Percentiles rank a stretch among this genome's conserved stretches.
phyloP scores from a whole-genome alignment of 2,797 vertebrate genomes.

The Galaxias olidus region DNA sequence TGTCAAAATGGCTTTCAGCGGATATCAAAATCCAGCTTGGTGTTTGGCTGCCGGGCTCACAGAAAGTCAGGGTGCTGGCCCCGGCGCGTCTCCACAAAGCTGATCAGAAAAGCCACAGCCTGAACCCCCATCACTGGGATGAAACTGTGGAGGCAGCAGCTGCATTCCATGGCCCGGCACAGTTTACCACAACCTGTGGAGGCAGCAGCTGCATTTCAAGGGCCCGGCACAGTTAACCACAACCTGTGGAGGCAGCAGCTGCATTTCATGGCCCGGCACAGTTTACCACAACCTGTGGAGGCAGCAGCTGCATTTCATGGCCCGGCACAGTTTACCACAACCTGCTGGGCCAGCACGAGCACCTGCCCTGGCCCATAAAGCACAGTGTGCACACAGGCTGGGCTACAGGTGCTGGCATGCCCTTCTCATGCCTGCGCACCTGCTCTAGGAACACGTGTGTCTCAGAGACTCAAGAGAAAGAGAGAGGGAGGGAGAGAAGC shows the following conservation, averaged over 20 bases:
- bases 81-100: conserved; percentile 20
- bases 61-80: neutral
- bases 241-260: conserved; percentile 10
- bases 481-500: neutral
- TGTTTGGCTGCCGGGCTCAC: no score
- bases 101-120: conserved; percentile 19
- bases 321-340: neutral
- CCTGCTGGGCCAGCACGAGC: conserved; percentile 9
- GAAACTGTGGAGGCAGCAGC: neutral
- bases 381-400: conserved; percentile 7
- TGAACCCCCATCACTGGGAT: conserved; percentile 1
- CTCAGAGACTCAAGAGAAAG: neutral
- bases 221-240: no score
- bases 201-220: no score
- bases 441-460: conserved; percentile 8
- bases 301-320: no score
- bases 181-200: no score
- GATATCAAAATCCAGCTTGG: no score
- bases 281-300: no score
- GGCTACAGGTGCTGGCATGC: neutral
- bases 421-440: conserved; percentile 10
- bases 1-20: no score
- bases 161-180: no score
- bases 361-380: conserved; percentile 7
- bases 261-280: no score